These are phyloP conservation scores for Pseudorhiza aurosa DNA, from an alignment of 30 jellyfish, hydroid and myxozoan species.

Conservation along the genomic window DNA sequence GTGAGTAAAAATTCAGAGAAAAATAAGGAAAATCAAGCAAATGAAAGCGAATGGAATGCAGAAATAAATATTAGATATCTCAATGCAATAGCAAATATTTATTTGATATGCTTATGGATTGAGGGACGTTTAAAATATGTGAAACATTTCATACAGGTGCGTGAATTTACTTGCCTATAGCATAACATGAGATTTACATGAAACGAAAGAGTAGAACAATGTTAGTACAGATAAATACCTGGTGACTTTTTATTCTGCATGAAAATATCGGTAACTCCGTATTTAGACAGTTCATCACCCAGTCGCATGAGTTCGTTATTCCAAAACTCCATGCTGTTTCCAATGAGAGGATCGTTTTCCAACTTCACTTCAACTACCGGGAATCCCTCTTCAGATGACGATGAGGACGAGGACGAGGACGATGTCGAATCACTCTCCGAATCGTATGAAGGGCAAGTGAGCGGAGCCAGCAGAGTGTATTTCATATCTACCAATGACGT, in stretches of 20 bases:
- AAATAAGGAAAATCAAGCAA: no score
- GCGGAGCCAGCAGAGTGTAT: constrained; percentile 51
- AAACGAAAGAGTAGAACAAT: no score
- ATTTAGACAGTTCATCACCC: constrained; percentile 40
- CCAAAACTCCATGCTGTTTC: constrained; percentile 44
- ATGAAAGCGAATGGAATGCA: no score
- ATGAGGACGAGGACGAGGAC: constrained; percentile 5
- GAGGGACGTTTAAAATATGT: no score
- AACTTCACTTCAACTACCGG: background rate
- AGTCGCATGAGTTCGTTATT: constrained; percentile 34
- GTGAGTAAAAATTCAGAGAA: no score
- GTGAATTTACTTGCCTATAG: no score
- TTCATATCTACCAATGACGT: constrained; percentile 64
- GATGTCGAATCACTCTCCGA: constrained; percentile 47
- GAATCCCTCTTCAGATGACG: background rate
- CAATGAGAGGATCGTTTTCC: constrained; percentile 57
- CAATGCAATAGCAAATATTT: no score
- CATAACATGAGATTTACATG: no score
- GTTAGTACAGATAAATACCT: constrained; percentile 29
- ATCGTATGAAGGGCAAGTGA: constrained; percentile 12
- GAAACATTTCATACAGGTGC: no score
- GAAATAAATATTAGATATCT: no score
- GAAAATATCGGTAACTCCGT: constrained; percentile 55
- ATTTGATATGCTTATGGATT: no score
- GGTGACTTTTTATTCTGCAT: constrained; percentile 39